A percentile compares a stretch with the other conserved stretches of the same genome.
Evolutionary conservation across 2,113 vertebrate species (phyloP).

Genomic region (Erythrolamprus reginae): DNA sequence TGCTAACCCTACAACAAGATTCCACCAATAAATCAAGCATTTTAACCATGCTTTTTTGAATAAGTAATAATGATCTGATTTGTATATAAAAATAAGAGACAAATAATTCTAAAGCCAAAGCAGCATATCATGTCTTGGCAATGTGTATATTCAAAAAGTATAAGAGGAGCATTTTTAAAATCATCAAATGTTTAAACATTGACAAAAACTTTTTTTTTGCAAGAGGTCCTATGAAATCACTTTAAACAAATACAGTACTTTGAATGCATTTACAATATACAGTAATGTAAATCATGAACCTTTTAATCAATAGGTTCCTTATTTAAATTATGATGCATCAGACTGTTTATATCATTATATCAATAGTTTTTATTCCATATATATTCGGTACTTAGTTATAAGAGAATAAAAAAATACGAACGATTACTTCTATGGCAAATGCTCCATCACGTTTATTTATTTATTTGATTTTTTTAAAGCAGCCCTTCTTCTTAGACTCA

Average conservation of each 20-base stretch:
- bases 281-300: background rate
- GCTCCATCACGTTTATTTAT: background rate
- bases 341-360: background rate
- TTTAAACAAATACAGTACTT: background rate
- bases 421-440: background rate
- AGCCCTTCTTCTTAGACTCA: too few relatives aligned
- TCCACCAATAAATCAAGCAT: background rate
- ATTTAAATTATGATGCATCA: background rate
- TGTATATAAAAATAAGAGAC: background rate
- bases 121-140: background rate
- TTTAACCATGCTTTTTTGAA: background rate
- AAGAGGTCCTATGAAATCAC: background rate
- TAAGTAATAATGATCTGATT: background rate
- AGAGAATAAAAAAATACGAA: background rate
- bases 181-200: background rate
- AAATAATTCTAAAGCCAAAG: background rate
- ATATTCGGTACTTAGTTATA: background rate
- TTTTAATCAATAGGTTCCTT: background rate
- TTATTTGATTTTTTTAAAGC: too few relatives aligned
- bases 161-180: background rate
- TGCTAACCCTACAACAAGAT: background rate
- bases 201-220: background rate
- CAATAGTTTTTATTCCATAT: background rate
- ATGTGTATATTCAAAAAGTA: background rate
- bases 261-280: background rate